A percentile compares a stretch with the other conserved stretches of the same genome.
phyloP scores from a whole-genome alignment of 2,797 vertebrate species.

The Coilia nasus region DNA sequence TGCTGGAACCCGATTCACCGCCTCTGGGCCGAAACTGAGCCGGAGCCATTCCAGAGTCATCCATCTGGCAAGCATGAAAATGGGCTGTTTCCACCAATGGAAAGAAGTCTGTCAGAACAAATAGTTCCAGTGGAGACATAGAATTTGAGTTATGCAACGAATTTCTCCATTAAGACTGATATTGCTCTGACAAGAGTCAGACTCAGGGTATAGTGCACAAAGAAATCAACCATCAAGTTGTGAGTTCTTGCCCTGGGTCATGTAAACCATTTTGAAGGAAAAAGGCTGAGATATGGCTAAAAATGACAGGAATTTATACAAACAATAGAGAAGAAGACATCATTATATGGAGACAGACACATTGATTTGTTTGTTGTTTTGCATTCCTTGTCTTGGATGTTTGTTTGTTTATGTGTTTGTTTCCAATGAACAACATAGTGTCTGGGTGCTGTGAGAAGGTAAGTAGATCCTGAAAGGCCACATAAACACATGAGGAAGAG shows the following conservation, averaged over 20 bases:
- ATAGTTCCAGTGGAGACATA: constrained; percentile 53
- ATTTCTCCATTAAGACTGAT: background rate
- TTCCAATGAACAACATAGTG: constrained; percentile 1
- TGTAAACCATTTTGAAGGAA: background rate
- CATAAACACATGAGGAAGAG: constrained; percentile 57
- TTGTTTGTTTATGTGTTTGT: background rate
- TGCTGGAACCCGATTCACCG: background rate
- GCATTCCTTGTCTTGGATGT: background rate
- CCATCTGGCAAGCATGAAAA: constrained; percentile 34
- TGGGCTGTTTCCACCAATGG: constrained; percentile 41
- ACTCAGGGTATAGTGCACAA: background rate
- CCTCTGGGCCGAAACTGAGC: background rate
- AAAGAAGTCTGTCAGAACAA: constrained; percentile 50
- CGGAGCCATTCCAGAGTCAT: background rate
- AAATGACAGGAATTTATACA: background rate
- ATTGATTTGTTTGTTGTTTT: background rate
- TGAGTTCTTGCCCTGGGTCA: background rate
- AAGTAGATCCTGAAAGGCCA: constrained; percentile 54
- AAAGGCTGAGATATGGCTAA: background rate
- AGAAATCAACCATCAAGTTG: background rate
- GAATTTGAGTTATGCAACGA: constrained; percentile 44
- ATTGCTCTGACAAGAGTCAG: background rate
- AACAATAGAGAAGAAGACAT: background rate
- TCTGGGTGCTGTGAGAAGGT: constrained; percentile 49
- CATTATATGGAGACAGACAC: background rate